Conservation (phyloP, 1,140 invertebrate genomes). For the Drosophila watanabei region DNA sequence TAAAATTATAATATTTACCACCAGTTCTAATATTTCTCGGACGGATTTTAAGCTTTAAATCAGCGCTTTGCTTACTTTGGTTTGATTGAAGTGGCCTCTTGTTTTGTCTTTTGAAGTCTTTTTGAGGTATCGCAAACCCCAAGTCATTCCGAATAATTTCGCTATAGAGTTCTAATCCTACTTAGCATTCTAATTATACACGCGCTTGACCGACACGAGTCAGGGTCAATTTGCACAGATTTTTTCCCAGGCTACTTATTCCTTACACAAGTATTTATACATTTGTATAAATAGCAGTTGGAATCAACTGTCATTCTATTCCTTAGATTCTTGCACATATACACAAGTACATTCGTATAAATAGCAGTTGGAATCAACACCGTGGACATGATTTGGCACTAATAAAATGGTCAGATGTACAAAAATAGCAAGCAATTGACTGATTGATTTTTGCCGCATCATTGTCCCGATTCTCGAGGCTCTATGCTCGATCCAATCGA, state of each 20-base stretch:
- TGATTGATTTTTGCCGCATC: conserved; percentile 61
- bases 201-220: conserved; percentile 29
- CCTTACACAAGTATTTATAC: neutral
- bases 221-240: conserved; percentile 17
- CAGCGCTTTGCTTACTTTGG: neutral
- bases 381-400: conserved; percentile 41
- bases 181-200: conserved; percentile 39
- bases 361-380: conserved; percentile 3
- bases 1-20: conserved; percentile 4
- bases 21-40: neutral
- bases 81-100: conserved; percentile 6
- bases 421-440: conserved; percentile 36
- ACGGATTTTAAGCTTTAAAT: neutral
- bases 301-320: neutral
- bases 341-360: conserved; percentile 4
- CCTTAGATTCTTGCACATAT: neutral
- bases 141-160: conserved; percentile 34
- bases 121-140: conserved; percentile 4
- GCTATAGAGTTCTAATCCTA: conserved; percentile 22
- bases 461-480: conserved; percentile 48
- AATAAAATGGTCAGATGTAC: conserved; percentile 23
- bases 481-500: neutral
- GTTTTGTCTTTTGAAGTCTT: neutral
- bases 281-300: conserved; percentile 20
- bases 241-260: conserved; percentile 20